Percentiles rank a stretch among this genome's conserved stretches.
phyloP scores from a whole-genome alignment of 2,888 invertebrate genomes.

The Patella depressa region DNA sequence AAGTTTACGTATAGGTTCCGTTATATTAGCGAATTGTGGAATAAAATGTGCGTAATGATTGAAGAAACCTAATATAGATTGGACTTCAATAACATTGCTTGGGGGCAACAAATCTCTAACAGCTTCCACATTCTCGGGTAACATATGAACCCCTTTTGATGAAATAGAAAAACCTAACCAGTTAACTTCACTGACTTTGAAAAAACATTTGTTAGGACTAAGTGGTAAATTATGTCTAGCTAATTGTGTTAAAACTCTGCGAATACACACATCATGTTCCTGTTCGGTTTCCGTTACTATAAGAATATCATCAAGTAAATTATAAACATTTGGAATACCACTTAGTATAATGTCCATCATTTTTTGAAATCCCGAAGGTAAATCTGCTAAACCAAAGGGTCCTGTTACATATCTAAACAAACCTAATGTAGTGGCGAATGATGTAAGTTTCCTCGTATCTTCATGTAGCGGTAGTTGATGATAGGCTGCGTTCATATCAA shows the following conservation, averaged over 20 bases:
- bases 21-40: not conserved
- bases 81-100: not conserved
- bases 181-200: no score
- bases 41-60: not conserved
- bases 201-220: no score
- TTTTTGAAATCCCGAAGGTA: not conserved
- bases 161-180: no score
- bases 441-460: not conserved
- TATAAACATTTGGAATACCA: slow-evolving; percentile 3
- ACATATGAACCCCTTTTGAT: not conserved
- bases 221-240: no score
- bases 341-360: not conserved
- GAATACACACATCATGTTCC: not conserved
- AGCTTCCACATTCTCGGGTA: not conserved
- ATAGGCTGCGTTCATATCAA: not conserved
- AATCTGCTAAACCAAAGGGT: not conserved
- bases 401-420: not conserved
- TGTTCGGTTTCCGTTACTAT: not conserved
- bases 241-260: not conserved
- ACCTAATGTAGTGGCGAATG: not conserved
- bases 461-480: not conserved
- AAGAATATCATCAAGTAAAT: not conserved
- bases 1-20: not conserved
- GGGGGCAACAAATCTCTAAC: not conserved
- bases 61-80: not conserved